A percentile compares a stretch with the other conserved stretches of the same genome.
Evolutionary conservation across 2,797 vertebrate genomes (phyloP).

Genomic region (Sebastes miniatus): DNA sequence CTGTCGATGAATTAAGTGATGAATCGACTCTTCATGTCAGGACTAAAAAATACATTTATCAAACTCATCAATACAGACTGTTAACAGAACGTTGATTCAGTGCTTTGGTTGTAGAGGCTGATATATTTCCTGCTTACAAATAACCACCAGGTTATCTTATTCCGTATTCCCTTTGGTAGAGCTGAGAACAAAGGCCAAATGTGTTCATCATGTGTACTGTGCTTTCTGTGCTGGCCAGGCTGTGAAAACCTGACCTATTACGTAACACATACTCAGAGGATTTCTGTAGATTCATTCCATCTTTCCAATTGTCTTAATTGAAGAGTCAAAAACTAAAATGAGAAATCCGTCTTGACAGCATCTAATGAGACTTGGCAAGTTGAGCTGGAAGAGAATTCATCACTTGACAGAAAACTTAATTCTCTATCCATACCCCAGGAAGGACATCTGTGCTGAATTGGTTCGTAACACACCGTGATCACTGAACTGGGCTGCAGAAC

Average conservation of each 20-base stretch:
- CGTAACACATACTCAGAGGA: neutral
- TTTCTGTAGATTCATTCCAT: neutral
- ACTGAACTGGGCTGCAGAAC: constrained; percentile 48
- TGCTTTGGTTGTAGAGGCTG: neutral
- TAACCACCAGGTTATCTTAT: constrained; percentile 3
- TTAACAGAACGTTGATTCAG: constrained; percentile 7
- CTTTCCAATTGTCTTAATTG: neutral
- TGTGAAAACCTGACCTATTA: neutral
- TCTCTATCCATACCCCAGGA: constrained; percentile 37
- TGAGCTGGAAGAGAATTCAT: constrained; percentile 28
- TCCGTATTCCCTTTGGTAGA: constrained; percentile 3
- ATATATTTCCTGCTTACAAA: constrained; percentile 22
- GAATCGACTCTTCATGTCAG: neutral
- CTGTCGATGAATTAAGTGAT: neutral
- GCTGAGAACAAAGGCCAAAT: constrained; percentile 21
- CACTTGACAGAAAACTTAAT: constrained; percentile 45
- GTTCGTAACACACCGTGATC: constrained; percentile 53
- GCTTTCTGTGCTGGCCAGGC: neutral
- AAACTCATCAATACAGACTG: neutral
- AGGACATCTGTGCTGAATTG: constrained; percentile 57
- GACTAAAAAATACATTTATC: neutral
- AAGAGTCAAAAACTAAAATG: constrained; percentile 6
- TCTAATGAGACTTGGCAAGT: constrained; percentile 27
- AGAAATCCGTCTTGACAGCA: constrained; percentile 20
- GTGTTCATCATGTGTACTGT: neutral